Evolutionary conservation across 2,797 vertebrate genomes (phyloP).

Genomic region (Sebastes ruberrimus): DNA sequence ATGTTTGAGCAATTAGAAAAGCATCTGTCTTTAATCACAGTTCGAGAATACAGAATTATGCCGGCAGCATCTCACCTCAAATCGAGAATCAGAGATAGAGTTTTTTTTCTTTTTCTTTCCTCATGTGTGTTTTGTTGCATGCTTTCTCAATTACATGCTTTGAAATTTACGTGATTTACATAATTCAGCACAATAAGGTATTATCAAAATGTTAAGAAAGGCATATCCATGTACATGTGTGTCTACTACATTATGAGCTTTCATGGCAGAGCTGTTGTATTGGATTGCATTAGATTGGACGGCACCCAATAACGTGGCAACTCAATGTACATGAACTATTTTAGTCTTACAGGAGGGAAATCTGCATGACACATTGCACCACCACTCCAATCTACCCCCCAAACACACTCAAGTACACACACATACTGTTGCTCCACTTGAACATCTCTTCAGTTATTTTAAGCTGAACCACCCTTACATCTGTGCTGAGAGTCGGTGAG

Average conservation of each 20-base stretch:
- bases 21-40: constrained; percentile 58
- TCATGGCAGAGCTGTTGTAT: background rate
- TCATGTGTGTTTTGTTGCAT: background rate
- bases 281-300: background rate
- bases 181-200: background rate
- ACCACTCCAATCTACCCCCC: background rate
- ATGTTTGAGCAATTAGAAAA: constrained; percentile 63
- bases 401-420: background rate
- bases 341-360: background rate
- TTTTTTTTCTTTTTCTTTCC: background rate
- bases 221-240: background rate
- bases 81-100: background rate
- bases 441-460: constrained; percentile 38
- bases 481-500: constrained; percentile 11
- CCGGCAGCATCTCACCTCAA: constrained; percentile 1
- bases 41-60: constrained; percentile 11
- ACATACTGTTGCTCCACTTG: background rate
- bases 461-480: background rate
- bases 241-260: background rate
- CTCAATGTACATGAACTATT: background rate
- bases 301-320: background rate
- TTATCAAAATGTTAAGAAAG: background rate
- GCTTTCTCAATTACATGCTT: background rate
- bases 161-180: background rate
- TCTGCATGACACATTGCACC: background rate